Evolutionary conservation across 2,113 vertebrate species (phyloP), one percentile per base, ranked within the genome.

Genomic region (Cephalopterus ornatus): DNA sequence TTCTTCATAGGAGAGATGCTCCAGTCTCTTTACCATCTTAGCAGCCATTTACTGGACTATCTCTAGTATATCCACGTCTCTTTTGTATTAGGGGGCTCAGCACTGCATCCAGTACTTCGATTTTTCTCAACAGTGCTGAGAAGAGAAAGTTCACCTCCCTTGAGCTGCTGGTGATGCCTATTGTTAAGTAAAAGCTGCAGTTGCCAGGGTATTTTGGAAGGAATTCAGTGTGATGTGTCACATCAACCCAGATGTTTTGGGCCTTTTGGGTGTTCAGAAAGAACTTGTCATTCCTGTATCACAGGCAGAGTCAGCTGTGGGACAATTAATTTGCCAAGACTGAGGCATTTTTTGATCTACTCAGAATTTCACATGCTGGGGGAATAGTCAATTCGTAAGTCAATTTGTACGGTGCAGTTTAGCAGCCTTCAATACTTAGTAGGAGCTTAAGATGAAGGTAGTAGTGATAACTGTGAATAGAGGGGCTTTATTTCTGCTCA

Each of bases 21-120:
- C 19, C 66, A 28, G 8, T 49, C 11, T 5, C 30, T 80, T 65
- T 6, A 56, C 33, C 27, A 33, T 27, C 30, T 70, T 28, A 39
- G 18, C 0, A 1, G 5, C 13, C 12, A 41, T 70, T 61, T 0
- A 0, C 10, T 59, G 52, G 27, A 63, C 47, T 58, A 3, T 14
- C 21, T 62, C 23, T 13, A 52, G 8, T 33, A 44, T 33, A 52
- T 8, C 18, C 33, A 24, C 33, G 18, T 28, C 37, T 50, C 41
- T 24, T 58, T 80, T 52, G 6, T 11, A 30, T 37, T 52, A 19
- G 59, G 44, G 23, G 59, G 8, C 7, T 8, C 37, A 81, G 15
- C 27, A 39, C 7, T 39, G 33, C 44, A 52, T 5, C 23, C 12
- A 33, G 10, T 20, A 50, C 49, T 37, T 52, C 16, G 12, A 39